Conservation (phyloP, 2,888 invertebrate species). For the Ophion costatus region DNA sequence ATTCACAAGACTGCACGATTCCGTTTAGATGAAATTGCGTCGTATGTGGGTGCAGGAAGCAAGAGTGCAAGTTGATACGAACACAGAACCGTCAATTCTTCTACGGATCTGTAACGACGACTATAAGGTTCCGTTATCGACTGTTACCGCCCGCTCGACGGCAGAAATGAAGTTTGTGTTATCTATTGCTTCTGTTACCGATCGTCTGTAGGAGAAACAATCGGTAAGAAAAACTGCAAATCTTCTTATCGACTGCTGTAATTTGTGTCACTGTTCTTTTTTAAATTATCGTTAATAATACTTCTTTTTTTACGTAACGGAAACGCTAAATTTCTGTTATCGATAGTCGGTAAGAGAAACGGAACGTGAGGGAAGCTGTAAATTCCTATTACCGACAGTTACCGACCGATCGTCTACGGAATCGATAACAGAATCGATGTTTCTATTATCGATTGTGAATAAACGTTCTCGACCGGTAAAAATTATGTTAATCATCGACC, state of each 20-base stretch:
- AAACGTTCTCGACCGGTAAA: neutral
- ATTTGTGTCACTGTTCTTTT: too few species aligned
- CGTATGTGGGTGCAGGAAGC: neutral
- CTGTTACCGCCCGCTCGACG: too few species aligned
- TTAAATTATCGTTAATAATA: constrained; percentile 62
- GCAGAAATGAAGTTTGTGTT: too few species aligned
- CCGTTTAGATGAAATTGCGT: neutral
- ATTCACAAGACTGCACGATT: neutral
- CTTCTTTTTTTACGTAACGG: constrained; percentile 32
- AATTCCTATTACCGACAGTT: too few species aligned
- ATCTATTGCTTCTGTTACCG: neutral
- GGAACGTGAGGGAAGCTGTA: too few species aligned
- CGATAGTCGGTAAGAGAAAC: too few species aligned
- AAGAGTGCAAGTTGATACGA: neutral
- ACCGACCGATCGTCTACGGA: constrained; percentile 25
- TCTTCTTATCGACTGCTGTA: neutral
- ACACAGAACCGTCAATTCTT: too few species aligned
- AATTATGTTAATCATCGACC: neutral
- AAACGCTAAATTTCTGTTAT: neutral
- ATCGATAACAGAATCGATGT: neutral
- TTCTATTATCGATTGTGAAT: neutral
- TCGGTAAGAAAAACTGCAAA: neutral
- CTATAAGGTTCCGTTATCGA: too few species aligned
- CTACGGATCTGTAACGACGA: too few species aligned
- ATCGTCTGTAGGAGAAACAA: neutral